Conservation (phyloP, 2,113 vertebrate genomes). For the Lamprotornis superbus region DNA sequence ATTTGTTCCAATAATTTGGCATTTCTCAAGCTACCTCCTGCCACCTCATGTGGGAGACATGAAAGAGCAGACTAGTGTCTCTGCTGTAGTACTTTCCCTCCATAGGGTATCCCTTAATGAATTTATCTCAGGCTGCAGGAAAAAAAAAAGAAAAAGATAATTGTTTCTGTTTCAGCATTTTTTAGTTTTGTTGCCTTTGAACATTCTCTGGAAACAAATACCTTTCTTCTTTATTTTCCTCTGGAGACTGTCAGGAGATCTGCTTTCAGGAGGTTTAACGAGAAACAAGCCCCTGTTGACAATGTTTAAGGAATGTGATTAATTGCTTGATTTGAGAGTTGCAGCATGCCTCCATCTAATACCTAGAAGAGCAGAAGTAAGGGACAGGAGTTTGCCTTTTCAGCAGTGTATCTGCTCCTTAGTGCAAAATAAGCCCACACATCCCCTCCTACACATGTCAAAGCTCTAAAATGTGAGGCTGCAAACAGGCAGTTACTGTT, state of each 20-base stretch:
- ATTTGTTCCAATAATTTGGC: background rate
- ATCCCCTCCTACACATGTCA: rapidly evolving
- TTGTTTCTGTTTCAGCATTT: constrained; percentile 59
- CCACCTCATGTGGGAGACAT: background rate
- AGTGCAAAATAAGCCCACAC: background rate
- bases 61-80: background rate
- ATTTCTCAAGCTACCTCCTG: background rate
- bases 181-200: constrained; percentile 58
- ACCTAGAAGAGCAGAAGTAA: background rate
- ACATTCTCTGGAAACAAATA: constrained; percentile 70
- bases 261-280: constrained; percentile 68
- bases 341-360: background rate
- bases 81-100: background rate
- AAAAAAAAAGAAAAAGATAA: constrained; percentile 24
- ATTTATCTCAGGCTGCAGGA: constrained; percentile 50
- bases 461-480: background rate
- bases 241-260: constrained; percentile 58
- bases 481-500: background rate
- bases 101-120: background rate
- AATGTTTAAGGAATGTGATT: constrained; percentile 56
- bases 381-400: background rate
- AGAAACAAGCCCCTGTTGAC: constrained; percentile 65
- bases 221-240: constrained; percentile 67
- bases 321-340: constrained; percentile 36
- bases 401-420: background rate